Conservation (phyloP, 2,113 vertebrate species). For the Pogonocichla stellata region DNA sequence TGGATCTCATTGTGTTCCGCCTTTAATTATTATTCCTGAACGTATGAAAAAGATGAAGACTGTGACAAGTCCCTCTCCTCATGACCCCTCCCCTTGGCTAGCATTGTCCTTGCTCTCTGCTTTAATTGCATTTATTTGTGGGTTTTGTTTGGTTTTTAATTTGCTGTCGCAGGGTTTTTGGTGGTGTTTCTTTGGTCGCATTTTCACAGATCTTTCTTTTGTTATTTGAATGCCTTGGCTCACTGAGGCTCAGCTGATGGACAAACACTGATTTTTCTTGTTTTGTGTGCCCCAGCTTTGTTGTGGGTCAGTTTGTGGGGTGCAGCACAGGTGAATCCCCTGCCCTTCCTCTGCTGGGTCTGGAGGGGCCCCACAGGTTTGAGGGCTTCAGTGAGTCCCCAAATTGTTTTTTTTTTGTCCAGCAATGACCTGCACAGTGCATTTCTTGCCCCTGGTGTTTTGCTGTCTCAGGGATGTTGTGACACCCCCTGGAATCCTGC, state of each 20-base stretch:
- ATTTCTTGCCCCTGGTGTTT: background rate
- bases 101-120: background rate
- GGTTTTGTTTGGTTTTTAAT: background rate
- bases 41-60: background rate
- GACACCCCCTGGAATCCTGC: background rate
- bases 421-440: background rate
- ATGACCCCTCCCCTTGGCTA: background rate
- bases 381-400: background rate
- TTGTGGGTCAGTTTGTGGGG: background rate
- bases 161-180: background rate
- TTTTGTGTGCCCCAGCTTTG: background rate
- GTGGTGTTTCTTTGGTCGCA: background rate
- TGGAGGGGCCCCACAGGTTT: accelerated
- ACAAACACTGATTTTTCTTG: background rate
- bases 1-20: background rate
- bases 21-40: conserved; percentile 30
- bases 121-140: conserved; percentile 3
- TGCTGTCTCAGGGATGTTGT: background rate
- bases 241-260: background rate
- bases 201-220: background rate
- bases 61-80: background rate
- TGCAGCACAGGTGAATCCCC: background rate
- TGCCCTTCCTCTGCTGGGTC: background rate
- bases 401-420: background rate
- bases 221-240: background rate